Base-by-base conservation (phyloP, 2,888 invertebrate species). In the Volucella bombylans region DNA sequence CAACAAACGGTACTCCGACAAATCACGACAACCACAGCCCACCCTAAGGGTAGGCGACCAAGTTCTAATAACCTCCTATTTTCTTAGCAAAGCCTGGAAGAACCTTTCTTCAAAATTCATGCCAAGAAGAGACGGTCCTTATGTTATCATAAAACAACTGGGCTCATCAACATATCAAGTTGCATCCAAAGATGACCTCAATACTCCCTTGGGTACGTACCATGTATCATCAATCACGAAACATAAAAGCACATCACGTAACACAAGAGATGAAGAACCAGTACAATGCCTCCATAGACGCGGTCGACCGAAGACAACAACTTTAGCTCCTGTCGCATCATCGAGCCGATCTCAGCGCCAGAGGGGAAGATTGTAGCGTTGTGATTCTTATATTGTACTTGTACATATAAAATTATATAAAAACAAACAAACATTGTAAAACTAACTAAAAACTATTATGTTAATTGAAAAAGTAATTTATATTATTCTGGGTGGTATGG, bases 1-100 rank as follows among this genome's bases (percentile, higher is more conserved):
- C 10, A 64, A 64, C 23, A 64, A 64, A 49, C 38, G 41, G 18
- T 49, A 31, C 15, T 9, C 64, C 15, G 64, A 64, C 47, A 64
- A 10, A 47, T 23, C 38, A 64, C 31, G 47, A 0, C 49, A 49
- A 31, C 49, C 47, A n/a, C 47, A 64, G 15, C 64, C 64, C 8
- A 64, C 31, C 18, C 3, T 23, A 23, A 23, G 18, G 18, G 18
- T 23, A 23, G 18, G 18, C 18, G 18, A 23, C 18, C 2, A 18
- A 18, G 1, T 18, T 18, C 18, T 18, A 18, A 18, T 18, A 18
- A 18, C 18, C 18, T 11, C 12, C 18, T 38, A 15, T 54, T 10
- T 54, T 23, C 38, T 54, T 15, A 54, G 54, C 54, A 14, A 54
- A 54, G 54, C 31, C n/a, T n/a, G n/a, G n/a, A n/a, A 54, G 12